Evolutionary conservation across 2,888 invertebrate species (phyloP).

Genomic region (Nephrotoma appendiculata): DNA sequence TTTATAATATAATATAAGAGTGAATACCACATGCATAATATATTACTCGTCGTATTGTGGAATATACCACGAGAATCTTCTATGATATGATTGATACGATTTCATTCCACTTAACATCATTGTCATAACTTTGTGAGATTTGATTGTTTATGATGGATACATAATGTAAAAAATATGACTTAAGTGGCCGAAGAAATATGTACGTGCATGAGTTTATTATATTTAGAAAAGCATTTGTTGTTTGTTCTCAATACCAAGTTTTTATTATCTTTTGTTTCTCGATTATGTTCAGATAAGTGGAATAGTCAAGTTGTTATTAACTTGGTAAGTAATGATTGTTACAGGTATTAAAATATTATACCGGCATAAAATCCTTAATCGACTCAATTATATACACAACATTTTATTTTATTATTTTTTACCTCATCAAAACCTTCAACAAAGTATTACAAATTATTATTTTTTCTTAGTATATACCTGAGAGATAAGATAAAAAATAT

Average conservation of each 20-base stretch:
- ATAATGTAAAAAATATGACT: neutral
- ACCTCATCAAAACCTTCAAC: neutral
- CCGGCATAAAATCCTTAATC: neutral
- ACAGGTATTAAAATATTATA: neutral
- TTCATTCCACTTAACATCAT: neutral
- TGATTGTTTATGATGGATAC: neutral
- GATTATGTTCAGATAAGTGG: neutral
- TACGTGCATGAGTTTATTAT: neutral
- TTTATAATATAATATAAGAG: neutral
- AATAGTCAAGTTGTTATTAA: neutral
- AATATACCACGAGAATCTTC: neutral
- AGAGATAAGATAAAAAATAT: neutral
- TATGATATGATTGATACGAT: neutral
- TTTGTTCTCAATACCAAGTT: neutral
- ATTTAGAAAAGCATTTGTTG: neutral
- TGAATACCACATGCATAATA: too few species aligned
- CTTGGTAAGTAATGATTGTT: neutral
- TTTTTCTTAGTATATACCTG: neutral
- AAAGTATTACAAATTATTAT: neutral
- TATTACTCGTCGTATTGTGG: neutral
- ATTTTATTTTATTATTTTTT: neutral
- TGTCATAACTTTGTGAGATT: neutral
- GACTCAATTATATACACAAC: neutral
- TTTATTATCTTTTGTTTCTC: neutral
- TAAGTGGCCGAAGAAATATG: neutral